Conservation (phyloP, 2,113 vertebrate genomes). For the Bufo gargarizans region DNA sequence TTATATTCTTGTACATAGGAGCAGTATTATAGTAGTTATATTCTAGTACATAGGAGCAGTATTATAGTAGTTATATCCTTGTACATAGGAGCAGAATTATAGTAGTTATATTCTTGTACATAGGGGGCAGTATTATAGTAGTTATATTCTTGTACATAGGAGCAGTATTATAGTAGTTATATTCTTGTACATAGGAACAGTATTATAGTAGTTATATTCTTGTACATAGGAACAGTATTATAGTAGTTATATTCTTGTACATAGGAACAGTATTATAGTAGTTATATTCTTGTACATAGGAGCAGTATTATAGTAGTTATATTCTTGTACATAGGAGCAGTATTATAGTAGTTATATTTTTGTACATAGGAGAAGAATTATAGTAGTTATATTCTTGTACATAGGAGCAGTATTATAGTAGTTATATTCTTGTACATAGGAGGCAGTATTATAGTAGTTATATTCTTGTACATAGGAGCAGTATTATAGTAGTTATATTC, state of each 20-base stretch:
- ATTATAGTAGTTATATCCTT: background rate
- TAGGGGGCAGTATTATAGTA: background rate
- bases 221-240: background rate
- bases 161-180: slow-evolving; percentile 1
- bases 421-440: background rate
- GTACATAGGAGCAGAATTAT: background rate
- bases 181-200: background rate
- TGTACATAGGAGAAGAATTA: background rate
- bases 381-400: background rate
- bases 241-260: background rate
- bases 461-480: no score
- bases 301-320: background rate
- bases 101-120: background rate
- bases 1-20: no score
- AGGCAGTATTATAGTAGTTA: background rate
- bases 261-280: slow-evolving; percentile 1
- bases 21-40: no score
- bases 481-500: no score
- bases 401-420: background rate
- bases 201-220: background rate
- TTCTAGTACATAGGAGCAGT: background rate
- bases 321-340: background rate
- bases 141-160: background rate
- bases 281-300: background rate
- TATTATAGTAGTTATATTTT: no score